Conservation (phyloP, 2,113 vertebrate species). For the Turdus rufiventris region DNA sequence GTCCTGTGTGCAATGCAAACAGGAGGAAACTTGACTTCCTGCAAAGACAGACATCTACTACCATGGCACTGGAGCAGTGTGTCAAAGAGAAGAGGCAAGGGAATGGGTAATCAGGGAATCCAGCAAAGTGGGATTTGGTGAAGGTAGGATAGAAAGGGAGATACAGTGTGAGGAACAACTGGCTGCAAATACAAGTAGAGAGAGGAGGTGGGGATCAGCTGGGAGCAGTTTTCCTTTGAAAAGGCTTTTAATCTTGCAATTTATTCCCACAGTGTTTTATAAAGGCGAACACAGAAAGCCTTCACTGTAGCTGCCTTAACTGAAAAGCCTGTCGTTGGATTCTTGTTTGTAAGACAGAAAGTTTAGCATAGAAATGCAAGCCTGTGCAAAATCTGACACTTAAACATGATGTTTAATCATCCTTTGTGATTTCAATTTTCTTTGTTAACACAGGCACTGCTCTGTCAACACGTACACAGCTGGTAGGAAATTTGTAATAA, state of each 20-base stretch:
- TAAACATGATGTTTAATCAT: not conserved
- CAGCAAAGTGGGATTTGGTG: not conserved
- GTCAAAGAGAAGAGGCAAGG: not conserved
- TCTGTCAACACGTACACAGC: not conserved
- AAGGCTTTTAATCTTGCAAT: slow-evolving; percentile 13
- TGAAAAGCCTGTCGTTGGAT: not conserved
- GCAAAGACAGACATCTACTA: not conserved
- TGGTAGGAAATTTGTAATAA: not conserved
- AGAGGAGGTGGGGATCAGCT: not conserved
- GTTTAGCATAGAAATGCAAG: slow-evolving; percentile 3
- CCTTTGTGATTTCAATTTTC: slow-evolving; percentile 1
- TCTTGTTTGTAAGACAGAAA: slow-evolving; percentile 14
- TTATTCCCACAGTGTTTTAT: not conserved
- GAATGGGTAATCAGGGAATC: not conserved
- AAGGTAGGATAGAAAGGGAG: not conserved
- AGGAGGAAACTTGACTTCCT: not conserved
- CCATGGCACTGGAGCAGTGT: not conserved
- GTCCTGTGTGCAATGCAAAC: not conserved
- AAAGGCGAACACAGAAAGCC: slow-evolving; percentile 3
- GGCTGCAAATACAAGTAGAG: not conserved
- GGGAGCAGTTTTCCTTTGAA: not conserved
- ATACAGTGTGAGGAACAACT: not conserved
- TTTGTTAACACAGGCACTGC: not conserved
- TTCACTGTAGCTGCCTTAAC: not conserved
- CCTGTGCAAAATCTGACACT: not conserved